phyloP scores from a whole-genome alignment of 2,888 invertebrate species.

The Disparrhopalites patrizii region DNA sequence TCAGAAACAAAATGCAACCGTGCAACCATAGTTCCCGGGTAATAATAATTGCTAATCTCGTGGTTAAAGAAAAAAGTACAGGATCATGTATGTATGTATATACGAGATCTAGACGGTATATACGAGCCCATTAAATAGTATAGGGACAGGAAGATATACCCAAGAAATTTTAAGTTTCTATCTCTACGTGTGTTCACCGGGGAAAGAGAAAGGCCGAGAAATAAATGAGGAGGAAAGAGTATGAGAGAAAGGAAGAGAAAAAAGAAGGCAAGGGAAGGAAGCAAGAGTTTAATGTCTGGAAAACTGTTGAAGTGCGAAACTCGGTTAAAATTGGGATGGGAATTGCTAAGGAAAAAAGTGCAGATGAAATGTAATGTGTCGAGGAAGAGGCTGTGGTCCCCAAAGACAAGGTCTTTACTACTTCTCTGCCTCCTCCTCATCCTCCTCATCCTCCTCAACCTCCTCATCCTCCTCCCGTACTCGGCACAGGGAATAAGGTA shows the following conservation, averaged over 20 bases:
- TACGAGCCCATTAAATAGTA: neutral
- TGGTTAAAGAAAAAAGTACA: too few species aligned
- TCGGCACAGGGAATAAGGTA: too few species aligned
- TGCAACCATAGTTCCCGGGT: too few species aligned
- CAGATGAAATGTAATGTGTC: slow-evolving; percentile 22
- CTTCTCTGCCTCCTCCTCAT: too few species aligned
- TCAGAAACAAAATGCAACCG: too few species aligned
- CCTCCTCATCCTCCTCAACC: too few species aligned
- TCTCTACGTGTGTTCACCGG: neutral
- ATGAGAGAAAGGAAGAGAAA: neutral
- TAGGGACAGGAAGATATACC: neutral
- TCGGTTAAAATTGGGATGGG: slow-evolving; percentile 27
- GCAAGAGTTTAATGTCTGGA: slow-evolving; percentile 25
- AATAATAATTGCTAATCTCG: too few species aligned
- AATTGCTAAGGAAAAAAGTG: slow-evolving; percentile 21
- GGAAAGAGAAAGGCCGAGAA: neutral
- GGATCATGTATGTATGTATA: too few species aligned
- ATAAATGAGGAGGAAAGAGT: neutral
- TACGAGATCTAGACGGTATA: too few species aligned
- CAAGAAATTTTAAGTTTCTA: neutral
- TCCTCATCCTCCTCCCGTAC: too few species aligned
- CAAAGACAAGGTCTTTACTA: neutral
- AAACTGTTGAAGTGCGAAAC: slow-evolving; percentile 27
- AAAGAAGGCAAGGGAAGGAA: slow-evolving; percentile 1
- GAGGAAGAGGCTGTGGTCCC: slow-evolving; percentile 16